phyloP scores from a whole-genome alignment of 2,797 vertebrate genomes.

The Hoplostethus mediterraneus region DNA sequence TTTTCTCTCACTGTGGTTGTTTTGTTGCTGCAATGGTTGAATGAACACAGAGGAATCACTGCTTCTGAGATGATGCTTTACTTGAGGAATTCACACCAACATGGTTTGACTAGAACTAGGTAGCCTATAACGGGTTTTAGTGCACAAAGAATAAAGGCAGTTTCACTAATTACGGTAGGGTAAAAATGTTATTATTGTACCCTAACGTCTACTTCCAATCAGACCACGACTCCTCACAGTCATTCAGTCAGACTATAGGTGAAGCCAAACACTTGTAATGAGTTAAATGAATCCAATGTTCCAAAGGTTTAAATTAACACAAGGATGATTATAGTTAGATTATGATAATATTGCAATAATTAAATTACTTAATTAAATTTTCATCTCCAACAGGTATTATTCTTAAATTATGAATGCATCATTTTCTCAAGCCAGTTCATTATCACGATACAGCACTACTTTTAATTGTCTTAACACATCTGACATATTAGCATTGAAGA shows the following conservation, averaged over 20 bases:
- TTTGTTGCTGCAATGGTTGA: too few relatives aligned
- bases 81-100: too few relatives aligned
- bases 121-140: neutral
- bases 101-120: neutral
- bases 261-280: neutral
- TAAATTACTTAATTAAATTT: neutral
- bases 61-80: too few relatives aligned
- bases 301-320: constrained; percentile 19
- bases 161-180: constrained; percentile 14
- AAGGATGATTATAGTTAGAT: constrained; percentile 24
- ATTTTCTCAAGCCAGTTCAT: constrained; percentile 17
- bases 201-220: neutral
- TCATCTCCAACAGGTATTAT: constrained; percentile 10
- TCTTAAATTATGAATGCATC: constrained; percentile 42
- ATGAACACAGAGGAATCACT: too few relatives aligned
- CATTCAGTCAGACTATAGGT: neutral
- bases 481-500: constrained; percentile 18
- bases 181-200: constrained; percentile 1
- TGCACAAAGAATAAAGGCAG: neutral
- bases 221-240: constrained; percentile 1
- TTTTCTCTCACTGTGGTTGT: too few relatives aligned
- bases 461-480: constrained; percentile 40
- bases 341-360: constrained; percentile 23
- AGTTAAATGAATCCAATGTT: constrained; percentile 29
- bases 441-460: constrained; percentile 14